These are phyloP conservation scores for Neolamprologus modestus DNA, from an alignment of 2,113 vertebrate genomes.

Conservation along the genomic window DNA sequence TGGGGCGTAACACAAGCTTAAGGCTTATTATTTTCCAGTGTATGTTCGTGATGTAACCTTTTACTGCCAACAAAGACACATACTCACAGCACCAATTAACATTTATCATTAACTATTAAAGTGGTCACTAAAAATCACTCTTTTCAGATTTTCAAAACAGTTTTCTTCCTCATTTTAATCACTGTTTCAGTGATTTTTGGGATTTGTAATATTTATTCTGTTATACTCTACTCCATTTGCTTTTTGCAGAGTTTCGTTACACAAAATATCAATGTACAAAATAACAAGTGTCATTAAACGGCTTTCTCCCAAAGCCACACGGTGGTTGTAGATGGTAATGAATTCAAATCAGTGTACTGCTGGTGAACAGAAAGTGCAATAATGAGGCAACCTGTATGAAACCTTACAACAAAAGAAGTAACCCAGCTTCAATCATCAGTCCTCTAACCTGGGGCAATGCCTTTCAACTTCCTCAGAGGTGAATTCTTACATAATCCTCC, in stretches of 20 bases:
- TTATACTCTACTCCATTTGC: background rate
- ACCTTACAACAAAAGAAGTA: background rate
- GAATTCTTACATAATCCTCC: conserved; percentile 37
- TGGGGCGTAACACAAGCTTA: background rate
- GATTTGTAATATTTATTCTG: background rate
- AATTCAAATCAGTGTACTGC: background rate
- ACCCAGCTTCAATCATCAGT: background rate
- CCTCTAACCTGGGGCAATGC: conserved; percentile 40
- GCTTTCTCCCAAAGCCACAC: background rate
- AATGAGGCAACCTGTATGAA: conserved; percentile 49
- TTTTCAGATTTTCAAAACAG: background rate
- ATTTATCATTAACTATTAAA: background rate
- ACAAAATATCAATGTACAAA: background rate
- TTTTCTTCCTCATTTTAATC: background rate
- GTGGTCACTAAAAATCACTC: background rate
- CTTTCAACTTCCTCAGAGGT: conserved; percentile 45
- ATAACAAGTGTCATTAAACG: background rate
- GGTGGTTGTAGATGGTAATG: background rate
- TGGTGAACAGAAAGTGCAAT: background rate
- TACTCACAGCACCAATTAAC: background rate
- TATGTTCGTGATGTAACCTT: background rate
- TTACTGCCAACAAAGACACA: background rate
- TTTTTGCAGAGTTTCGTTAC: background rate
- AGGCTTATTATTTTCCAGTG: background rate
- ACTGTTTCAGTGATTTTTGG: background rate